A percentile compares a stretch with the other conserved stretches of the same genome.
Conservation (phyloP, 2,797 vertebrate species). For the Spea hammondii region DNA sequence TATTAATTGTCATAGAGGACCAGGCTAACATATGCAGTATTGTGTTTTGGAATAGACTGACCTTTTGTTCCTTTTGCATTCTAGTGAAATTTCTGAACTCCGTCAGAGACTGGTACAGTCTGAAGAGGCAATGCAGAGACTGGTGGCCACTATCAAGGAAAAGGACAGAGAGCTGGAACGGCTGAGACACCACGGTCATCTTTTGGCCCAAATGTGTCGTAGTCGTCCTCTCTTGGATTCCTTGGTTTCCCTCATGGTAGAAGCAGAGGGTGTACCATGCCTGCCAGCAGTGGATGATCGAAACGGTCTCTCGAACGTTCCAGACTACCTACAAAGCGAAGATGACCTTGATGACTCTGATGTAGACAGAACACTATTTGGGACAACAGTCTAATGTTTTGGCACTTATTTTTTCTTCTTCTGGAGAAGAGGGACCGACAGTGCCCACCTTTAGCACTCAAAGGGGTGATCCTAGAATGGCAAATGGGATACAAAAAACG, state of each 20-base stretch:
- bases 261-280: conserved; percentile 69
- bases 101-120: conserved; percentile 70
- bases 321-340: conserved; percentile 62
- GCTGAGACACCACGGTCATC: conserved; percentile 68
- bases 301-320: conserved; percentile 58
- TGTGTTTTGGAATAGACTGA: not conserved
- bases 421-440: no score
- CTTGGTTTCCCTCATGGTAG: conserved; percentile 70
- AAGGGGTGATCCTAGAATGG: no score
- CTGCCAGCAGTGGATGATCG: conserved; percentile 49
- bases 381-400: conserved; percentile 71
- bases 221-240: conserved; percentile 65
- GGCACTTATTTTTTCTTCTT: no score
- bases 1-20: no score
- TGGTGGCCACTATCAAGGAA: conserved; percentile 65
- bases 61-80: conserved; percentile 1
- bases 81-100: conserved; percentile 69
- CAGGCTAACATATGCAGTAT: not conserved
- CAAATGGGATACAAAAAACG: no score
- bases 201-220: conserved; percentile 71
- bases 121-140: conserved; percentile 66
- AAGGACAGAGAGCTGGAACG: conserved; percentile 67
- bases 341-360: conserved; percentile 65
- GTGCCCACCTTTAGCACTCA: no score
- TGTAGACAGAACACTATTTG: conserved; percentile 67